Percentiles rank a stretch among this genome's conserved stretches.
Evolutionary conservation across 2,888 invertebrate genomes (phyloP).

Genomic region (Strigamia transsilvanica): DNA sequence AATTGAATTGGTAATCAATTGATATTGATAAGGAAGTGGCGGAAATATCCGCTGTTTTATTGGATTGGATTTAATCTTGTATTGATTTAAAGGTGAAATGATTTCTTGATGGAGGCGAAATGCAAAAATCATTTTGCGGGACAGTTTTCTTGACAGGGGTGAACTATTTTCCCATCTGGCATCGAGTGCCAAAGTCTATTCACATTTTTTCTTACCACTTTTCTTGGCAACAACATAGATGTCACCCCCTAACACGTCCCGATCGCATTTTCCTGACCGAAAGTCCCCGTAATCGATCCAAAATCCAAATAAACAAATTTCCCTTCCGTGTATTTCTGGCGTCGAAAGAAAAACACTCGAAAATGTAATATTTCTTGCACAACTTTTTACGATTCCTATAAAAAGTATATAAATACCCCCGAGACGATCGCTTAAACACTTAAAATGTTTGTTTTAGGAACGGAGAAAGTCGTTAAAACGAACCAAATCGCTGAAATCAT

Average conservation of each 20-base stretch:
- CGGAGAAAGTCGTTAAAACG: not conserved
- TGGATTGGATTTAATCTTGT: too few species aligned
- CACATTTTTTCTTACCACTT: not conserved
- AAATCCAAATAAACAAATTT: too few species aligned
- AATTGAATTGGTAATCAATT: too few species aligned
- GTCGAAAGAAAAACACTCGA: too few species aligned
- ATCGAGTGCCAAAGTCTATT: not conserved
- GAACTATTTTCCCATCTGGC: slow-evolving; percentile 39
- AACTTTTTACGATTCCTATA: not conserved
- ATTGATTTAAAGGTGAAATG: not conserved
- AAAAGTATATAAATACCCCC: not conserved
- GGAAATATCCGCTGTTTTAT: too few species aligned
- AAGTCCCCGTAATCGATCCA: not conserved
- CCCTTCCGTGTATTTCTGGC: not conserved
- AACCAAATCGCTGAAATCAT: not conserved
- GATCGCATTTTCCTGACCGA: not conserved
- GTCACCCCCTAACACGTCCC: not conserved
- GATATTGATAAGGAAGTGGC: too few species aligned
- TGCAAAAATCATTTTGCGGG: slow-evolving; percentile 4
- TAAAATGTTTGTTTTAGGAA: not conserved
- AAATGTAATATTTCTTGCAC: not conserved
- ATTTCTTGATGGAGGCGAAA: not conserved
- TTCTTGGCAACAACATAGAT: not conserved
- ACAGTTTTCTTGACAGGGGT: slow-evolving; percentile 22
- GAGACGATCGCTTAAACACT: not conserved